Base-by-base conservation (phyloP, 2,888 invertebrate genomes). In the Lepidocyrtoides sp. region DNA sequence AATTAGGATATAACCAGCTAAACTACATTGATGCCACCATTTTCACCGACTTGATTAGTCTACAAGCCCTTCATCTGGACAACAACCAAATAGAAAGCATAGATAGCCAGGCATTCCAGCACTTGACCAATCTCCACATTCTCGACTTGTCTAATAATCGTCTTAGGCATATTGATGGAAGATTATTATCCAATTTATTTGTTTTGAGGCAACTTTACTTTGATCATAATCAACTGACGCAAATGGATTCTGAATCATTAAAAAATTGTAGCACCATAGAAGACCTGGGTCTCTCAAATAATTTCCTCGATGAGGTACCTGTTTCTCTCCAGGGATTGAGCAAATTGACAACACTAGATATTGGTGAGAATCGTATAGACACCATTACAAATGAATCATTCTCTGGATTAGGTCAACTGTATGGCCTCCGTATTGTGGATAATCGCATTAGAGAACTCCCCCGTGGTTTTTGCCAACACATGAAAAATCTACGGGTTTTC, bases 311-410 rank as follows among this genome's bases (percentile, higher is more conserved):
- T 91, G 96, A 97, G 93, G 97, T 98, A 92, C 98, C 98, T n/a
- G n/a, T n/a, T n/a, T n/a, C n/a, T n/a, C n/a, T n/a, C n/a, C n/a
- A n/a, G 1, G 91, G 97, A 97, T 95, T 98, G 97, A 96, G 97
- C 77, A 97, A 98, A 95, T 96, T 99, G 93, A 98, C 98, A 95
- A 98, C 98, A 0, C 96, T 99, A 84, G 98, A 98, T 95, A 96
- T 99, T 94, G 98, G 98, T 79, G 98, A 98, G 95, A 99, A 99
- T 96, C 97, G 97, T 95, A 98, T 99, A 94, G 96, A 96, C 57
- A 96, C 96, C 83, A 97, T 99, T 94, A 97, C 96, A 95, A 98
- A 98, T 95, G 97, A 97, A 89, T 97, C 98, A 2, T 97, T 99
- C 95, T 97, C 97, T 95, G 98, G 98, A 95, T 96, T 99, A 23